phyloP scores from a whole-genome alignment of 2,113 vertebrate species.

The Euleptes europaea region DNA sequence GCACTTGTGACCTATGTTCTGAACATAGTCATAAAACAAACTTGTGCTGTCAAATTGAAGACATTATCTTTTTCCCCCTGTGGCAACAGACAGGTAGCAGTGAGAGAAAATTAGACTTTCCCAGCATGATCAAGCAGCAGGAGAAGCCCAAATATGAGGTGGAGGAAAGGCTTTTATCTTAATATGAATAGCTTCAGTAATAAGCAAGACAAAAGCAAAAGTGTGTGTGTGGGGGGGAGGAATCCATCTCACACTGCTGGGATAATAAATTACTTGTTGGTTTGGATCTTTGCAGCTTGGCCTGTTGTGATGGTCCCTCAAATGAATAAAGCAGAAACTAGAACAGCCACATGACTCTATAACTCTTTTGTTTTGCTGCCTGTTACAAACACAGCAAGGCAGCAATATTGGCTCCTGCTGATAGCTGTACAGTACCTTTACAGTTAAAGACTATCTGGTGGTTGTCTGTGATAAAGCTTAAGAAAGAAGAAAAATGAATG shows the following conservation, averaged over 20 bases:
- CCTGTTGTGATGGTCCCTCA: not conserved
- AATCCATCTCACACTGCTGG: not conserved
- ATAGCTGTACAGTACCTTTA: not conserved
- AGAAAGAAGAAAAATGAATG: not conserved
- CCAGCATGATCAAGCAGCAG: not conserved
- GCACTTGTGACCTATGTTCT: not conserved
- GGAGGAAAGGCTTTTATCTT: conserved; percentile 1
- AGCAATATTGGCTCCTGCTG: not conserved
- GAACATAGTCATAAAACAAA: not conserved
- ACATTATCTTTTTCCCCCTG: not conserved
- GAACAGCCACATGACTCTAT: not conserved
- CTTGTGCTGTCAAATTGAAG: conserved; percentile 5
- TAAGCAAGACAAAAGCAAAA: not conserved
- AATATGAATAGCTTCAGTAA: not conserved
- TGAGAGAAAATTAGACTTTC: conserved; percentile 1
- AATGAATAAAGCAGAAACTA: not conserved
- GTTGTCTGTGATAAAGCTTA: not conserved
- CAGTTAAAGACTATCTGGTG: not conserved
- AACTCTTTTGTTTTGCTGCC: not conserved
- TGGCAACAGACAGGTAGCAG: not conserved
- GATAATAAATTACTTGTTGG: not conserved
- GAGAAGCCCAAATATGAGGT: not conserved
- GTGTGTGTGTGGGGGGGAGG: no score
- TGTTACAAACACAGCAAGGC: not conserved
- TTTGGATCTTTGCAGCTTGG: not conserved